A percentile compares a stretch with the other conserved stretches of the same genome.
Conservation (phyloP, 2,888 invertebrate genomes). For the Lasioglossum lativentre region DNA sequence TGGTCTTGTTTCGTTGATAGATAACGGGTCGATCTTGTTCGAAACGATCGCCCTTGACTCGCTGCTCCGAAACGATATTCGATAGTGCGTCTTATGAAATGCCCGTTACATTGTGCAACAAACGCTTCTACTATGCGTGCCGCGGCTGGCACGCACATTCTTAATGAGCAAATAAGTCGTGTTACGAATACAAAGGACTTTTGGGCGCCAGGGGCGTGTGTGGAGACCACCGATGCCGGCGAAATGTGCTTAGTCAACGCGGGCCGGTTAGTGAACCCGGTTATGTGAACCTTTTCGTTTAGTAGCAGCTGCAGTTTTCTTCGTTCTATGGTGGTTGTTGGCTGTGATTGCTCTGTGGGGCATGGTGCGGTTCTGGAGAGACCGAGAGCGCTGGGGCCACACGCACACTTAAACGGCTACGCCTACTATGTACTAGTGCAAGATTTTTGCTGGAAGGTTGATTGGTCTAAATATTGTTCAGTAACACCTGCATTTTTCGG, state of each 20-base stretch:
- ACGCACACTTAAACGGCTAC: background rate
- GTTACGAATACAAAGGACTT: conserved; percentile 3
- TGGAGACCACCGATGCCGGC: background rate
- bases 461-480: too few relatives aligned
- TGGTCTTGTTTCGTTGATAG: conserved; percentile 20
- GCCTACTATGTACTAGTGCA: background rate
- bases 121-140: conserved; percentile 16
- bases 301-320: background rate
- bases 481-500: too few relatives aligned
- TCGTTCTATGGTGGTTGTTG: background rate
- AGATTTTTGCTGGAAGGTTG: background rate
- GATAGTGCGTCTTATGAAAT: conserved; percentile 60
- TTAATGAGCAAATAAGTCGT: conserved; percentile 4
- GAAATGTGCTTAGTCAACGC: conserved; percentile 14
- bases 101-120: conserved; percentile 34
- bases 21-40: conserved; percentile 25
- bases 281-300: background rate
- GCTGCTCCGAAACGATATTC: background rate
- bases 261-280: background rate
- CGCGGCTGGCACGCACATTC: background rate
- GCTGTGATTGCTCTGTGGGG: background rate
- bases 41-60: conserved; percentile 56
- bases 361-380: background rate
- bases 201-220: background rate
- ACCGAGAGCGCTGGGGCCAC: background rate